Percentiles rank a stretch among this genome's conserved stretches.
phyloP scores from a whole-genome alignment of 2,797 vertebrate species.

The Esox lucius region DNA sequence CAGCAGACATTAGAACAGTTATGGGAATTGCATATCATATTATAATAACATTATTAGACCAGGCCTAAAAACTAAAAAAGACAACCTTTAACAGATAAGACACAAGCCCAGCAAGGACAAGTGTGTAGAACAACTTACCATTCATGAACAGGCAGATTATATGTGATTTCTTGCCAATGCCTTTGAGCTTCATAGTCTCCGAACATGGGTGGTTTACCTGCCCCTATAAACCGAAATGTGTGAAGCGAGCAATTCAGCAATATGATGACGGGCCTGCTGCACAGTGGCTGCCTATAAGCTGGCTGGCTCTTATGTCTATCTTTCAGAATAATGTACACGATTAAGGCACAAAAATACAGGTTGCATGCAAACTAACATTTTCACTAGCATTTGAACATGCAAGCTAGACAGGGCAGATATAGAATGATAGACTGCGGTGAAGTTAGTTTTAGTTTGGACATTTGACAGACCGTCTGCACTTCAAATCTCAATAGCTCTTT shows the following conservation, averaged over 20 bases:
- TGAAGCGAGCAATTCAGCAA: background rate
- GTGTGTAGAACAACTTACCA: slow-evolving; percentile 78
- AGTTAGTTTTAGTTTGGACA: too few species aligned
- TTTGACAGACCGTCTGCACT: too few species aligned
- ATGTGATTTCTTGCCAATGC: slow-evolving; percentile 98
- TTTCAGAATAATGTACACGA: background rate
- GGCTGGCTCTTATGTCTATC: background rate
- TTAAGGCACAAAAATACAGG: background rate
- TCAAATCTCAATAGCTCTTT: too few species aligned
- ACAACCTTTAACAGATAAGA: background rate
- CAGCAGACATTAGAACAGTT: too few species aligned
- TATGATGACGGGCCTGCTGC: background rate
- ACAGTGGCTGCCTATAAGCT: too few species aligned
- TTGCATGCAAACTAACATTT: background rate
- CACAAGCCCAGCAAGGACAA: background rate
- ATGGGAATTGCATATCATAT: too few species aligned
- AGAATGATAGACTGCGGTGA: too few species aligned
- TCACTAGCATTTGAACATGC: background rate
- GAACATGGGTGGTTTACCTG: slow-evolving; percentile 90
- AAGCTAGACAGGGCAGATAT: background rate
- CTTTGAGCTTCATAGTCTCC: slow-evolving; percentile 99
- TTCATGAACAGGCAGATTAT: slow-evolving; percentile 86
- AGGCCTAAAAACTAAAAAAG: background rate
- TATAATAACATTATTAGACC: too few species aligned
- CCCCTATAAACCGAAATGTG: slow-evolving; percentile 70